These are phyloP conservation scores for Blomia tropicalis DNA, from an alignment of 2,888 invertebrate species.

Conservation along the genomic window DNA sequence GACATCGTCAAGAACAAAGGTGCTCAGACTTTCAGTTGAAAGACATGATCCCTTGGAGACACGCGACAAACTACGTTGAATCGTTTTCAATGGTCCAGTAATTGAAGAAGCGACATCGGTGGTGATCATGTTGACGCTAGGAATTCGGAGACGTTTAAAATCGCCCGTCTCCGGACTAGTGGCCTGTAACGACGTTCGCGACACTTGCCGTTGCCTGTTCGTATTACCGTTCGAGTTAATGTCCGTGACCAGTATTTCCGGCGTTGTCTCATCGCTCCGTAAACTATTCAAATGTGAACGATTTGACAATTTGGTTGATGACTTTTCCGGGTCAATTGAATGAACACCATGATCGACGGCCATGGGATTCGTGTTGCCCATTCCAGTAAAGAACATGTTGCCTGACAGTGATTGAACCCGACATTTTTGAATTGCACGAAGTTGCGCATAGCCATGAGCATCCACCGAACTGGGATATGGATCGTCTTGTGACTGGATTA, in stretches of 20 bases:
- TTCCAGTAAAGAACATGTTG: conserved; percentile 5
- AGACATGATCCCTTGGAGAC: not conserved
- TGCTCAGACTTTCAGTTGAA: not conserved
- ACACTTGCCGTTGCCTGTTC: not conserved
- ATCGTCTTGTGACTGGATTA: not conserved
- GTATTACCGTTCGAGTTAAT: not conserved
- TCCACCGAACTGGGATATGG: conserved; percentile 34
- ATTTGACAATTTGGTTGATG: not conserved
- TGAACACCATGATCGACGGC: not conserved
- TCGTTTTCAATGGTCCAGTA: not conserved
- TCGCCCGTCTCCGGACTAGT: not conserved
- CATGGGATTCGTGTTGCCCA: not conserved
- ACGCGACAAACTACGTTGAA: not conserved
- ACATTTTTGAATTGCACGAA: conserved; percentile 35
- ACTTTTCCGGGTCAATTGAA: not conserved
- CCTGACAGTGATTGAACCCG: conserved; percentile 27
- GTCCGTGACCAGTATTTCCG: conserved; percentile 3
- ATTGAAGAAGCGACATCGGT: not conserved
- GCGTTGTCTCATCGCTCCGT: not conserved
- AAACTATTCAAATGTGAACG: not conserved
- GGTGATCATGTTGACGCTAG: not conserved
- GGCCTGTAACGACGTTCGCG: not conserved
- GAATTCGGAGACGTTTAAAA: not conserved
- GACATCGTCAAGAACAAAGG: conserved; percentile 31
- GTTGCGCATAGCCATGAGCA: conserved; percentile 36